Evolutionary conservation across 2,888 invertebrate genomes (phyloP), one percentile per base, ranked within the genome.

Genomic region (Eilema caniola): DNA sequence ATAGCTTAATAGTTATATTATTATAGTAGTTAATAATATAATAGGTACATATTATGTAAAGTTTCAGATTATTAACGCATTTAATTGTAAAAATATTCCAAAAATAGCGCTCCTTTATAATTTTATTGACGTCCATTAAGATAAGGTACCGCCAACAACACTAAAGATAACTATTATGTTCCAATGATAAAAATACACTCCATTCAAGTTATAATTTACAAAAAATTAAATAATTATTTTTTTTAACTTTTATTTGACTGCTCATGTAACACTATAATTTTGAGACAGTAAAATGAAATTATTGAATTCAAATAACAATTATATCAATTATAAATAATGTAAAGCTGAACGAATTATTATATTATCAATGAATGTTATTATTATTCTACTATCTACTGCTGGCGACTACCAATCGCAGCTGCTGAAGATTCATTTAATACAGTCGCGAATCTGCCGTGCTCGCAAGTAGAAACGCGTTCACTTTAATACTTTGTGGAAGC

Each of bases 401-500:
- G 25, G 37, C 61, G 62, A 75, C 20, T 69, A 81, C 14, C 41
- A 41, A 71, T 71, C 66, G 70, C 67, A 73, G 47, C 53, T 11
- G 0, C 61, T 62, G 56, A 66, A 31, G 31, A 11, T 25, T 20
- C 23, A 33, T 64, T 63, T 4, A 72, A 62, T 14, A 25, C 20
- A 65, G 77, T 83, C 79, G 83, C 79, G 37, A 47, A 83, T 83
- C 75, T 85, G 69, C 25, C 5, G 53, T 8, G 33, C 33, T 65
- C 70, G 63, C 73, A 76, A 75, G 77, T 75, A 79, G 76, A 79
- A 82, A 75, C 77, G 79, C 78, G 73, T 79, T 76, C 69, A 82
- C 79, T 80, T 80, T 81, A 80, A 77, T 79, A 82, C 79, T 84
- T 80, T 79, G 81, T 82, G 71, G 78, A 72, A 82, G 82, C 85